Evolutionary conservation across 2,888 invertebrate genomes (phyloP).

Genomic region (Ophraella communa): DNA sequence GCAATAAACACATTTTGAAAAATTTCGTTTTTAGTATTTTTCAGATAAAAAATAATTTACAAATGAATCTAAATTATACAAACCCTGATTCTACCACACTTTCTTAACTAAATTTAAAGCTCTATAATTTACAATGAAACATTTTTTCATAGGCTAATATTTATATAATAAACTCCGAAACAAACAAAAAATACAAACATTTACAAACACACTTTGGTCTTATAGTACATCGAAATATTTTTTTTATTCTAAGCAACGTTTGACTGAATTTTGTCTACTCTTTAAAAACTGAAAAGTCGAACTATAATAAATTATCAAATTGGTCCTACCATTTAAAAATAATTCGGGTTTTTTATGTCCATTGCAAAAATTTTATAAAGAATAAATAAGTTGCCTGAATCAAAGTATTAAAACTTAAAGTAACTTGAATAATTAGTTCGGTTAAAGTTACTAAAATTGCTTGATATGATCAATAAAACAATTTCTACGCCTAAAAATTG

Average conservation of each 20-base stretch:
- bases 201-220: slow-evolving; percentile 34
- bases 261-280: background rate
- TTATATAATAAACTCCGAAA: slow-evolving; percentile 31
- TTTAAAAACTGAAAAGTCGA: background rate
- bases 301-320: too few relatives aligned
- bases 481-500: too few relatives aligned
- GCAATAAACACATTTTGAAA: slow-evolving; percentile 10
- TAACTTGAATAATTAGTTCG: too few relatives aligned
- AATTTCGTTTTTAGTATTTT: slow-evolving; percentile 3
- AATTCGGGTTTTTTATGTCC: too few relatives aligned
- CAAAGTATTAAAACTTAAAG: too few relatives aligned
- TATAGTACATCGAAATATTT: slow-evolving; percentile 7
- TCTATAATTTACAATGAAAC: slow-evolving; percentile 20
- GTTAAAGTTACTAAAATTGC: too few relatives aligned
- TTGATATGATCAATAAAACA: too few relatives aligned
- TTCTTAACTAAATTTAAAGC: slow-evolving; percentile 35
- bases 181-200: slow-evolving; percentile 26
- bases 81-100: slow-evolving; percentile 36
- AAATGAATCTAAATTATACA: slow-evolving; percentile 35
- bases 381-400: too few relatives aligned
- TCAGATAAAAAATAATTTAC: slow-evolving; percentile 31
- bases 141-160: slow-evolving; percentile 21
- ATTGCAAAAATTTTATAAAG: too few relatives aligned
- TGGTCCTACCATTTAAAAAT: too few relatives aligned
- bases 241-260: background rate